Percentiles rank a stretch among this genome's conserved stretches.
Conservation (phyloP, 2,113 vertebrate genomes). For the Psammodynastes pulverulentus region DNA sequence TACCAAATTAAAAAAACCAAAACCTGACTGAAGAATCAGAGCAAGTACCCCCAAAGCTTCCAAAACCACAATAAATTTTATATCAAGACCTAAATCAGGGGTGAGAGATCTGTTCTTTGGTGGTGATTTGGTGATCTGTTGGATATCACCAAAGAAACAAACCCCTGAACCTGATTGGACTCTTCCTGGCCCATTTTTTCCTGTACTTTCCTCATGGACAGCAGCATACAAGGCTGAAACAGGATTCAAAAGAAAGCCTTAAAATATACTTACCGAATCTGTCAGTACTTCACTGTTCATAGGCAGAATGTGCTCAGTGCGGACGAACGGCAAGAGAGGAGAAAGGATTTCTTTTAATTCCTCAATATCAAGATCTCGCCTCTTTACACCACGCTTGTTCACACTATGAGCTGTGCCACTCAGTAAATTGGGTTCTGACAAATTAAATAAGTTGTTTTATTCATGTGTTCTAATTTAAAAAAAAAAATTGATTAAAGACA, state of each 20-base stretch:
- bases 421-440: slow-evolving; percentile 93
- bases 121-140: background rate
- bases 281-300: slow-evolving; percentile 88
- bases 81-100: background rate
- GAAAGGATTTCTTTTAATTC: slow-evolving; percentile 95
- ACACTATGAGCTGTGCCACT: slow-evolving; percentile 98
- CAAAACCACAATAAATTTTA: background rate
- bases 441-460: slow-evolving; percentile 32
- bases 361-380: slow-evolving; percentile 93
- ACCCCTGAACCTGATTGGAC: background rate
- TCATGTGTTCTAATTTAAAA: background rate
- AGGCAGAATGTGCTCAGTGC: slow-evolving; percentile 94
- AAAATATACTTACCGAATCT: slow-evolving; percentile 83
- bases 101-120: background rate
- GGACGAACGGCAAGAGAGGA: slow-evolving; percentile 87
- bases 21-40: background rate
- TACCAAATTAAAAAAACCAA: background rate
- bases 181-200: background rate
- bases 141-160: background rate
- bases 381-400: slow-evolving; percentile 95
- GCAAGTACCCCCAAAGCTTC: background rate
- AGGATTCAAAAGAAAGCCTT: background rate
- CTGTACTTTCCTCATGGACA: background rate
- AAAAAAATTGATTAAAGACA: slow-evolving; percentile 1
- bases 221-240: background rate